Conservation (phyloP, 2,888 invertebrate species). For the Isoperla grammatica region DNA sequence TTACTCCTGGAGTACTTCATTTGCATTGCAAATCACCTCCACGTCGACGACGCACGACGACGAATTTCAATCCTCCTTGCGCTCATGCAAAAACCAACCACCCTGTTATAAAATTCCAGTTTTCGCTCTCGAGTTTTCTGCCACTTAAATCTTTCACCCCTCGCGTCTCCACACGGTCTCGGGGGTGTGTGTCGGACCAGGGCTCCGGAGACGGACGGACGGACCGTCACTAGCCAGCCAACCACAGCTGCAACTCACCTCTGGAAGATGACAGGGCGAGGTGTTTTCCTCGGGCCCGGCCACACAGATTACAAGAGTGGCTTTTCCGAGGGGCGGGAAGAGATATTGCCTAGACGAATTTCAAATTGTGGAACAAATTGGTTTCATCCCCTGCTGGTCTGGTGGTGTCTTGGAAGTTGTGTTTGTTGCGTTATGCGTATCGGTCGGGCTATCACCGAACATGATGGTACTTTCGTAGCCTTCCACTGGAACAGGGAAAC, state of each 20-base stretch:
- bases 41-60: constrained; percentile 18
- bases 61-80: constrained; percentile 22
- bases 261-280: no score
- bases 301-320: background rate
- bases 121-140: constrained; percentile 21
- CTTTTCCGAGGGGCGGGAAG: background rate
- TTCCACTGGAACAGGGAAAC: no score
- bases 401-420: no score
- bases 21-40: constrained; percentile 24
- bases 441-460: no score
- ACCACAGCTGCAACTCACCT: no score
- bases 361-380: no score
- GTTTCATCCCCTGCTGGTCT: no score
- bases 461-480: no score
- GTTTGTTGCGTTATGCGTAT: no score
- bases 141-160: constrained; percentile 24
- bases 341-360: background rate
- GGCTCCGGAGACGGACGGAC: no score
- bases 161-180: background rate
- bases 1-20: constrained; percentile 23
- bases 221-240: no score
- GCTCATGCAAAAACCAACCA: constrained; percentile 18
- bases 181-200: background rate
- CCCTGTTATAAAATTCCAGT: constrained; percentile 20
- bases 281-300: no score